Base-by-base conservation (phyloP, 2,797 vertebrate genomes). In the Zenarchopterus dispar region DNA sequence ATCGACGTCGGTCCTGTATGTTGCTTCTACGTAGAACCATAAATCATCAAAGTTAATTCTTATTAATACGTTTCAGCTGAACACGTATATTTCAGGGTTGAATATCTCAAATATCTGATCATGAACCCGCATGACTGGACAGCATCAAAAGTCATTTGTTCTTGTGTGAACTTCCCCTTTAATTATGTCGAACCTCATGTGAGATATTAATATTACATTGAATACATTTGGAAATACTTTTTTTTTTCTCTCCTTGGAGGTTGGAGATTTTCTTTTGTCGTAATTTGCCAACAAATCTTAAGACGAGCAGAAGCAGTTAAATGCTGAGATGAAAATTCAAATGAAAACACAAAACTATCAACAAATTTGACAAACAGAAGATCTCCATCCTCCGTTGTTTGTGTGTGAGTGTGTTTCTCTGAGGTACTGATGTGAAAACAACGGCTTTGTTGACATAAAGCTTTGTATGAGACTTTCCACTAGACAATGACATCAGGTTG, bases 381-480 rank as follows among this genome's bases (percentile, higher is more conserved):
- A 33, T 55, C 52, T 67, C 46, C 70, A 58, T 45, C 24, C 49
- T 42, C 4, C 0, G 42, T 23, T 6, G 48, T 54, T 13, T 39
- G 56, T 36, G 41, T 67, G 62, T 52, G 54, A 17, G 54, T 72
- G 52, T 44, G 52, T 19, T 50, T 49, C 53, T 45, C 39, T 62
- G 73, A 63, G 83, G 73, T 81, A 81, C 86, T 58, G 52, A 77
- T 64, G 79, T 80, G 73, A 82, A 79, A 68, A 62, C 28, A 16
- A 72, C 24, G 50, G 33, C 65, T 74, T 76, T 79, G 60, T 81
- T 61, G 50, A 62, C 31, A 33, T 70, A 58, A 81, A 84, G 53
- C 76, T 67, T 86, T 62, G 66, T 77, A 73, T 52, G 62, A 68
- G 13, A 15, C 36, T 39, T 39, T 39, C 11, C 13, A 39, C 13